Conservation (phyloP, 2,888 invertebrate species). For the Lasioglossum figueresi region DNA sequence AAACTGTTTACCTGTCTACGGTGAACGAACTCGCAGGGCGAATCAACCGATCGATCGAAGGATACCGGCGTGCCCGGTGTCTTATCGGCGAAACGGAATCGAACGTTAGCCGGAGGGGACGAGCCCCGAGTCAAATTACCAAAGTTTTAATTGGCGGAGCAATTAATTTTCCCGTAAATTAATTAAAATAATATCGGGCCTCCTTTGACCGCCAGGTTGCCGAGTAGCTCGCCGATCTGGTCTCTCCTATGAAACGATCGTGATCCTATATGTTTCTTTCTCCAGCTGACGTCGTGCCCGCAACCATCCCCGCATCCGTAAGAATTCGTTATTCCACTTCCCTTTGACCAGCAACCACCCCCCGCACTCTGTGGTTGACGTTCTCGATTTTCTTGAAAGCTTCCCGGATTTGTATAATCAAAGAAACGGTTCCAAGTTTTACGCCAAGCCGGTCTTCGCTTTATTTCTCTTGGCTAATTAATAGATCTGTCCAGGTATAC, state of each 20-base stretch:
- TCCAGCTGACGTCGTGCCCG: neutral
- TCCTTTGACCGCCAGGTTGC: constrained; percentile 36
- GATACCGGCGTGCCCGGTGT: constrained; percentile 24
- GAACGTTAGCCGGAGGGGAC: constrained; percentile 47
- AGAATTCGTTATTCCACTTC: constrained; percentile 22
- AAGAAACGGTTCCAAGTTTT: neutral
- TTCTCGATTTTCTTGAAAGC: neutral
- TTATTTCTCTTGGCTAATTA: constrained; percentile 4
- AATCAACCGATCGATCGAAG: constrained; percentile 45
- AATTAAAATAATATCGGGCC: constrained; percentile 73
- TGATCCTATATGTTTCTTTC: constrained; percentile 15
- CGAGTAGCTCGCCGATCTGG: constrained; percentile 12
- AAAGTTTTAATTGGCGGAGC: constrained; percentile 75
- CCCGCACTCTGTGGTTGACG: neutral
- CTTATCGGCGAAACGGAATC: constrained; percentile 60
- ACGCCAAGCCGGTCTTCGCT: neutral
- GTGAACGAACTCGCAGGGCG: constrained; percentile 38
- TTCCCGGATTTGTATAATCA: constrained; percentile 10
- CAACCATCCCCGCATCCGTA: neutral
- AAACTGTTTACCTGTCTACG: constrained; percentile 42
- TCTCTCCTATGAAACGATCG: neutral
- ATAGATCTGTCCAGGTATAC: neutral
- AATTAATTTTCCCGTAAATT: constrained; percentile 74
- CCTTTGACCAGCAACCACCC: neutral
- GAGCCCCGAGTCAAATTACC: constrained; percentile 64